Percentiles rank a stretch among this genome's conserved stretches.
phyloP scores from a whole-genome alignment of 2,113 vertebrate species.

The Poeciliopsis turrubarensis region DNA sequence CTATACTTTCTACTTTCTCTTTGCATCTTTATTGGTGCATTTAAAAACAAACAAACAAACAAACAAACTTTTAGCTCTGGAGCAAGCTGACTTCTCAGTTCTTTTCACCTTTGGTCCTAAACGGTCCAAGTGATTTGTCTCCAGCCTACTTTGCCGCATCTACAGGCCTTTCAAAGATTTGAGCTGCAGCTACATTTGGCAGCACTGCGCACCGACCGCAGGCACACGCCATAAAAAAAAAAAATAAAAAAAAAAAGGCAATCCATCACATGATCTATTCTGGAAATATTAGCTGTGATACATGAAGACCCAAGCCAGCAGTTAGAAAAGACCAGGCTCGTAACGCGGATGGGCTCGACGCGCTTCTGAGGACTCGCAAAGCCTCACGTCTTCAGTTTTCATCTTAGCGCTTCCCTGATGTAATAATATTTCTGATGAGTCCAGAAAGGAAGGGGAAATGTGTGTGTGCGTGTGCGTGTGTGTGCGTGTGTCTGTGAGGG shows the following conservation, averaged over 20 bases:
- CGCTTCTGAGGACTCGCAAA: neutral
- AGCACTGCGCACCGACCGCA: slow-evolving; percentile 21
- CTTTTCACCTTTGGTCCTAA: no score
- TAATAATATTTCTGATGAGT: slow-evolving; percentile 38
- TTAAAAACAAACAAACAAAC: no score
- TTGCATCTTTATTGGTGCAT: neutral
- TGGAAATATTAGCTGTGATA: slow-evolving; percentile 33
- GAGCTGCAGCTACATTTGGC: slow-evolving; percentile 24
- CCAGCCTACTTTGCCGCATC: no score
- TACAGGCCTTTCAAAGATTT: neutral
- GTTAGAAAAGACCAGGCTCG: slow-evolving; percentile 7
- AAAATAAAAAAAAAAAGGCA: slow-evolving; percentile 6
- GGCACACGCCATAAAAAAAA: slow-evolving; percentile 10
- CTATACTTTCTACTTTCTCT: neutral
- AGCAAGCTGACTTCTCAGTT: neutral
- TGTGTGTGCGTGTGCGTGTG: slow-evolving; percentile 14
- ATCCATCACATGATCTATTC: slow-evolving; percentile 19
- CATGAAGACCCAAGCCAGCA: slow-evolving; percentile 15
- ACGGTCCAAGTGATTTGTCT: no score
- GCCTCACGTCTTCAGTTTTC: neutral
- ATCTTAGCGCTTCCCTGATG: slow-evolving; percentile 41
- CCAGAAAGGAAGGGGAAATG: neutral
- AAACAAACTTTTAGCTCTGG: no score
- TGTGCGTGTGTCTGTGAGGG: neutral
- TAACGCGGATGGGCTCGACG: slow-evolving; percentile 7